Percentiles rank a stretch among this genome's conserved stretches.
Conservation (phyloP, 1,140 invertebrate genomes). For the Brachionus rubens region DNA sequence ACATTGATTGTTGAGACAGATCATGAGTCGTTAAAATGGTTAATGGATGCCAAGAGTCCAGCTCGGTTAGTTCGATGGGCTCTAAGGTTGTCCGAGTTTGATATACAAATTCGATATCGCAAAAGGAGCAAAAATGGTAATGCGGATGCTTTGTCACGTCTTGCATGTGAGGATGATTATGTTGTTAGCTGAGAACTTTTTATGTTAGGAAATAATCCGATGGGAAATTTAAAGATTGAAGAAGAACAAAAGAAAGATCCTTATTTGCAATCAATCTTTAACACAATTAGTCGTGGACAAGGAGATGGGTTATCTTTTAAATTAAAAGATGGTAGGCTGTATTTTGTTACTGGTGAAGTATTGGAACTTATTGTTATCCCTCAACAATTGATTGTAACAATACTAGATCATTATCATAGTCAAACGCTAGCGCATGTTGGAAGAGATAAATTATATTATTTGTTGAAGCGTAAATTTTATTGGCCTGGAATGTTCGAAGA, state of each 20-base stretch:
- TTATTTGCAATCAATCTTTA: neutral
- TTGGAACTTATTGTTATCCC: no score
- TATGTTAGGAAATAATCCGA: no score
- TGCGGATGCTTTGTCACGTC: neutral
- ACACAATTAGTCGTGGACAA: neutral
- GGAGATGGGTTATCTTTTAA: neutral
- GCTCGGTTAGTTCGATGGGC: constrained; percentile 51
- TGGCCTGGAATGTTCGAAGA: no score
- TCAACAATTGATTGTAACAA: no score
- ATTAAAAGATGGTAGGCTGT: neutral
- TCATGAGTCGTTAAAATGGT: constrained; percentile 2
- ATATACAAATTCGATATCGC: constrained; percentile 50
- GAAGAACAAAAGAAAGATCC: constrained; percentile 13
- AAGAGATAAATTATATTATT: no score
- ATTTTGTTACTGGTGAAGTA: neutral
- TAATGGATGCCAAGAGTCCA: neutral
- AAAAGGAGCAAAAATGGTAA: neutral
- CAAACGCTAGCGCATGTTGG: no score
- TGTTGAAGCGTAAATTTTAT: no score
- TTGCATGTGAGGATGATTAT: no score
- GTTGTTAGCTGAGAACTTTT: no score
- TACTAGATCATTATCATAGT: no score
- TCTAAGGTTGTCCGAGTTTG: constrained; percentile 48
- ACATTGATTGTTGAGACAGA: neutral
- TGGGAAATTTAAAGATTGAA: neutral